phyloP scores from a whole-genome alignment of 1,140 invertebrate species.

The Drosophila pectinifera region DNA sequence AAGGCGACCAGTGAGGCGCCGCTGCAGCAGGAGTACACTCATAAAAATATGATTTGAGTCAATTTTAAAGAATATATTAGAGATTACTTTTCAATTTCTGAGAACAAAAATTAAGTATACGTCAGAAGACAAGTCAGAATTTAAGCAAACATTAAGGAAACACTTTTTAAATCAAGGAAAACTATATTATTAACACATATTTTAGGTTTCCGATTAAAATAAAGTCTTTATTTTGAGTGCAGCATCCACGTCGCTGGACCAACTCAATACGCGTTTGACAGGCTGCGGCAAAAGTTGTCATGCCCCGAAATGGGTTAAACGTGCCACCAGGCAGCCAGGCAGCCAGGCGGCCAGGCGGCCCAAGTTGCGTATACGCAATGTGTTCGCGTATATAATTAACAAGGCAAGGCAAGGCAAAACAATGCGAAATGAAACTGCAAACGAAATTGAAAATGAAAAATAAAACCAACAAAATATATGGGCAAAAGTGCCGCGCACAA shows the following conservation, averaged over 20 bases:
- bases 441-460: slow-evolving; percentile 38
- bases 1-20: slow-evolving; percentile 47
- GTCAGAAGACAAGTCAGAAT: too few species aligned
- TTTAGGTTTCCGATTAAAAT: background rate
- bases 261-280: slow-evolving; percentile 57
- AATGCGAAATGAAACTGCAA: slow-evolving; percentile 49
- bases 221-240: background rate
- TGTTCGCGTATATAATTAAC: slow-evolving; percentile 63
- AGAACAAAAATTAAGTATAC: too few species aligned
- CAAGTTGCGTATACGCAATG: slow-evolving; percentile 75
- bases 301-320: slow-evolving; percentile 79
- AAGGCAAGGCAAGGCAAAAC: slow-evolving; percentile 18
- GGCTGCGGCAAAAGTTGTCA: slow-evolving; percentile 76
- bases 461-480: slow-evolving; percentile 34
- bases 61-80: background rate
- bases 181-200: background rate
- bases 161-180: too few species aligned
- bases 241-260: slow-evolving; percentile 35
- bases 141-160: too few species aligned
- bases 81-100: background rate
- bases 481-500: slow-evolving; percentile 40
- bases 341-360: too few species aligned
- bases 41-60: background rate
- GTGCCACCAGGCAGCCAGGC: slow-evolving; percentile 64
- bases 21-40: slow-evolving; percentile 16